A percentile compares a stretch with the other conserved stretches of the same genome.
Evolutionary conservation across 2,888 invertebrate species (phyloP).

Genomic region (Pristionchus entomophagus): DNA sequence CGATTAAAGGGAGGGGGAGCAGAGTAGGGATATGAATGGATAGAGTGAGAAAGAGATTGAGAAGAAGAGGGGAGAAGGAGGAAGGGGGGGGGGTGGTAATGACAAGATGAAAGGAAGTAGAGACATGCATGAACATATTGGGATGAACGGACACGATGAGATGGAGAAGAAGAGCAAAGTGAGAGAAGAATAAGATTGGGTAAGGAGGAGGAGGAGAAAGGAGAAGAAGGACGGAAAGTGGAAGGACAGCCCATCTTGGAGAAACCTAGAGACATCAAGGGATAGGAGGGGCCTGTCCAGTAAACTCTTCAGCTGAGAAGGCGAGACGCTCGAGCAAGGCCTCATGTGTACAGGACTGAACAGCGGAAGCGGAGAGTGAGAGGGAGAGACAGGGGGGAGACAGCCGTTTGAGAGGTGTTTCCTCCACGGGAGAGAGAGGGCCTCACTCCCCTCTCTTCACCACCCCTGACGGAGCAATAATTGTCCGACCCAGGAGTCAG

Average conservation of each 20-base stretch:
- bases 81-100: background rate
- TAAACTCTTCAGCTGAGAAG: constrained; percentile 8
- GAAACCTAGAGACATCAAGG: background rate
- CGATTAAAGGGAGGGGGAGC: constrained; percentile 1
- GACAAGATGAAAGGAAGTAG: constrained; percentile 25
- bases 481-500: background rate
- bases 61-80: background rate
- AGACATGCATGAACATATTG: constrained; percentile 13
- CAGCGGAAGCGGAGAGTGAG: background rate
- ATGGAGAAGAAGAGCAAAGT: background rate
- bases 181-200: background rate
- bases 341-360: constrained; percentile 20
- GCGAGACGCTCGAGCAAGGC: too few species aligned
- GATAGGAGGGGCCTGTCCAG: background rate
- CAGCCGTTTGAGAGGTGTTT: constrained; percentile 9
- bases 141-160: background rate
- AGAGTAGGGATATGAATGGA: constrained; percentile 1
- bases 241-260: background rate
- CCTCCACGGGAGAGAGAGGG: constrained; percentile 20
- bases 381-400: background rate
- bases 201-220: background rate
- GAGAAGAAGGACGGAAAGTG: constrained; percentile 3
- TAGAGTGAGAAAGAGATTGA: constrained; percentile 38
- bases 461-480: background rate
- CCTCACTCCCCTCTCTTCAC: too few species aligned